Base-by-base conservation (phyloP, 2,888 invertebrate genomes). In the Slavum lentiscoides region DNA sequence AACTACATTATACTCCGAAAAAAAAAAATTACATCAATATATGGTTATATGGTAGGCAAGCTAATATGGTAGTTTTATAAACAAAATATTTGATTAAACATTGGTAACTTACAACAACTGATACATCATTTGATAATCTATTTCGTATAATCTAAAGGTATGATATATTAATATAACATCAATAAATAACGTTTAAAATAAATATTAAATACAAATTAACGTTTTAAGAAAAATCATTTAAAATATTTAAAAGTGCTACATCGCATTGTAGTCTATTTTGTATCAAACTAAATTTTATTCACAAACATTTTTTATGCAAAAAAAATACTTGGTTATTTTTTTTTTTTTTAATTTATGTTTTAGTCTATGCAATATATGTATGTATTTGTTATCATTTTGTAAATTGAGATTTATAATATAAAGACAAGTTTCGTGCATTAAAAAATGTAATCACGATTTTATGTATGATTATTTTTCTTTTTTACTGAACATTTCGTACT, bases 31-130 rank as follows among this genome's bases (percentile, higher is more conserved):
- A 72, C 43, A 72, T 58, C 43, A 72, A 58, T 58, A 72, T 30
- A 30, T 30, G 64, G 72, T 64, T 72, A 30, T 4, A 80, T n/a
- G 43, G n/a, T n/a, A n/a, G n/a, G n/a, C n/a, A n/a, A n/a, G n/a
- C n/a, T n/a, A n/a, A 30, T 4, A 80, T n/a, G 43, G 64, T 62
- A 70, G 21, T 61, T 70, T 53, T 69, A 7, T 77, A 80, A 80
- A 70, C 58, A 80, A 30, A 30, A 70, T 80, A 80, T 80, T 70
- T 37, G 55, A 70, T 55, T 30, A 30, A 62, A 80, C 39, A 55
- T 80, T 80, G 80, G 80, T 80, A 80, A 80, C 80, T 80, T 70
- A 80, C 37, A 55, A 70, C 70, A 55, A 70, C 70, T 77, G 77
- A 77, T 72, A 72, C 55, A 80, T 64, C 55, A 72, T 66, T 70